Evolutionary conservation across 2,888 invertebrate species (phyloP).

Genomic region (Ecliptopera silaceata): DNA sequence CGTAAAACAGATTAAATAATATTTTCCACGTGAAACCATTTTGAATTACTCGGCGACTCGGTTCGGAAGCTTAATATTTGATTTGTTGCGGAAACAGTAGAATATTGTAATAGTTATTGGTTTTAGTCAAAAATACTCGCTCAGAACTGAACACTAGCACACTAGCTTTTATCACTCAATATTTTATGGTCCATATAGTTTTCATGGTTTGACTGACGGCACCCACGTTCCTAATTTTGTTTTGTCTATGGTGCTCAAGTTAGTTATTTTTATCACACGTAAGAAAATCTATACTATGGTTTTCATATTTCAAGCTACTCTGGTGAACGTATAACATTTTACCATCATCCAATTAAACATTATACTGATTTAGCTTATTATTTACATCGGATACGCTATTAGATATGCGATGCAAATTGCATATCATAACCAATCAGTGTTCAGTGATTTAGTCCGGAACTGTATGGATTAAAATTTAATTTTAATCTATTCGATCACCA

Average conservation of each 20-base stretch:
- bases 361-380: neutral
- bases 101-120: neutral
- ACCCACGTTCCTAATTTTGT: too few species aligned
- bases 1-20: conserved; percentile 12
- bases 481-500: conserved; percentile 5
- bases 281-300: too few species aligned
- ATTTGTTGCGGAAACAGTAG: conserved; percentile 1
- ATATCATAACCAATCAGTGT: conserved; percentile 39
- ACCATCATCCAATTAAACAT: too few species aligned
- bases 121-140: too few species aligned
- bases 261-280: too few species aligned
- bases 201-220: too few species aligned
- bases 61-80: conserved; percentile 14
- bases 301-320: neutral
- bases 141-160: too few species aligned
- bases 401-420: conserved; percentile 33
- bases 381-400: neutral
- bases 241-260: too few species aligned
- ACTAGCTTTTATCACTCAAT: too few species aligned
- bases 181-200: too few species aligned
- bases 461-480: conserved; percentile 1
- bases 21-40: conserved; percentile 19
- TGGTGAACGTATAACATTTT: too few species aligned
- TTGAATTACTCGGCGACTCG: conserved; percentile 12
- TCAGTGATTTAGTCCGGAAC: conserved; percentile 11